phyloP scores from a whole-genome alignment of 2,797 vertebrate genomes.

The Rhynchonycteris naso region DNA sequence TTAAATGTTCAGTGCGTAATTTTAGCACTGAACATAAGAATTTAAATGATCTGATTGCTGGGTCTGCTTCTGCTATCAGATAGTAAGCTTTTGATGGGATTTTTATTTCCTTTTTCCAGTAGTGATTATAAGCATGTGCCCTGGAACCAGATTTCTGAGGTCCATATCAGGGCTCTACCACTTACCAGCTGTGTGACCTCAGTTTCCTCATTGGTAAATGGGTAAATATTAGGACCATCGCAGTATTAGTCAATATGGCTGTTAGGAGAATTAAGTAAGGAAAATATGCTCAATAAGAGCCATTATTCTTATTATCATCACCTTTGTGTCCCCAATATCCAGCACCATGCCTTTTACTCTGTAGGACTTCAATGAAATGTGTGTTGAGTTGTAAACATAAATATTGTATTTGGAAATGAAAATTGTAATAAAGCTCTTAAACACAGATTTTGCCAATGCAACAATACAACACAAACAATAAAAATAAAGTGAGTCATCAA shows the following conservation, averaged over 20 bases:
- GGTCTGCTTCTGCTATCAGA: neutral
- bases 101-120: conserved; percentile 13
- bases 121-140: neutral
- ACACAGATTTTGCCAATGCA: conserved; percentile 32
- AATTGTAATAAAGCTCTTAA: neutral
- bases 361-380: neutral
- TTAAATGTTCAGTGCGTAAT: neutral
- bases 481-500: conserved; percentile 25
- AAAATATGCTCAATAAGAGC: neutral
- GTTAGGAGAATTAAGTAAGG: neutral
- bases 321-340: neutral
- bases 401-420: conserved; percentile 12
- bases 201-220: neutral
- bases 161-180: neutral
- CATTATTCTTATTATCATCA: neutral
- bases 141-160: neutral
- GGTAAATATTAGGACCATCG: neutral
- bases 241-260: neutral
- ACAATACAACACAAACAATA: neutral
- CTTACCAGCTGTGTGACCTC: neutral
- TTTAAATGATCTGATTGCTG: neutral
- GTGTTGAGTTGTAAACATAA: conserved; percentile 13
- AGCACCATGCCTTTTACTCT: neutral
- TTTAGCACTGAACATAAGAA: neutral
- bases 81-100: neutral